phyloP scores from a whole-genome alignment of 2,888 invertebrate genomes.

The Nomada fabriciana region DNA sequence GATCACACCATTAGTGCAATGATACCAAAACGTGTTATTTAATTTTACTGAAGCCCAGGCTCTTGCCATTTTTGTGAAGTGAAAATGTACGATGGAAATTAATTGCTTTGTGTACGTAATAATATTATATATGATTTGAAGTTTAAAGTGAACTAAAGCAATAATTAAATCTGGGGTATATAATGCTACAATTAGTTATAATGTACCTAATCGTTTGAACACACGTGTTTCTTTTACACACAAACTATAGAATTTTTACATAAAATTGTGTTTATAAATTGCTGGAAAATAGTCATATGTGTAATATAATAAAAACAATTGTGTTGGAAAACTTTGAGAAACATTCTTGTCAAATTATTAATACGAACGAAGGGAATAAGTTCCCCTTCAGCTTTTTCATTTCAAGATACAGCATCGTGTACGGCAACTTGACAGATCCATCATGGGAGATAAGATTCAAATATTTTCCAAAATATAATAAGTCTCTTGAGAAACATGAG shows the following conservation, averaged over 20 bases:
- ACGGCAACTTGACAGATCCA: conserved; percentile 19
- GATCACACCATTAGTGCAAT: conserved; percentile 10
- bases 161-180: too few species aligned
- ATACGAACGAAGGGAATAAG: not conserved
- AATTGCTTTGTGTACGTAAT: not conserved
- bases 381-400: conserved; percentile 10
- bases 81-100: conserved; percentile 1
- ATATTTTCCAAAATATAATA: conserved; percentile 49
- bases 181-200: not conserved
- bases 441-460: conserved; percentile 20
- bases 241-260: not conserved
- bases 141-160: too few species aligned
- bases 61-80: not conserved
- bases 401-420: not conserved
- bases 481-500: conserved; percentile 60
- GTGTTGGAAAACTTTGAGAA: not conserved
- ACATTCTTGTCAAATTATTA: not conserved
- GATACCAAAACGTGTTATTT: not conserved
- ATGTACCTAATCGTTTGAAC: not conserved
- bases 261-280: not conserved
- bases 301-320: not conserved
- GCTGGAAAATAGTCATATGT: not conserved
- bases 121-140: too few species aligned
- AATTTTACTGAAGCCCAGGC: not conserved
- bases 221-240: not conserved